A percentile compares a stretch with the other conserved stretches of the same genome.
phyloP scores from a whole-genome alignment of 1,140 invertebrate genomes.

The Bombus balteatus region DNA sequence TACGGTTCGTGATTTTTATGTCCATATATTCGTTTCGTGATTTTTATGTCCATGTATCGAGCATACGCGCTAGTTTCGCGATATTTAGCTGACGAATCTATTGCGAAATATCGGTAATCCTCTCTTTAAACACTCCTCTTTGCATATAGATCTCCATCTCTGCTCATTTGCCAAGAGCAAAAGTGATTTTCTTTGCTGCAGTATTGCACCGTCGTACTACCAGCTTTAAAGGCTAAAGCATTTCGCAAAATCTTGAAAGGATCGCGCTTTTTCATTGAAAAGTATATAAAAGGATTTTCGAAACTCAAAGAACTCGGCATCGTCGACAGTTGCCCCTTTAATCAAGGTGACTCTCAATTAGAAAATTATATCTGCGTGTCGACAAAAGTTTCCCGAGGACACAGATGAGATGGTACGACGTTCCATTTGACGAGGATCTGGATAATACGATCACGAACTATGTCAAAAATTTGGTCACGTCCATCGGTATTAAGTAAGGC shows the following conservation, averaged over 20 bases:
- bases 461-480: not conserved
- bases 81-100: not conserved
- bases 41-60: not conserved
- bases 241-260: not conserved
- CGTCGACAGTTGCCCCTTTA: not conserved
- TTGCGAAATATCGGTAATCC: not conserved
- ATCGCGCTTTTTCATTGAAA: not conserved
- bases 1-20: too few relatives aligned
- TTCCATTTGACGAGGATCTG: not conserved
- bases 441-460: not conserved
- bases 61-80: not conserved
- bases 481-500: constrained; percentile 9
- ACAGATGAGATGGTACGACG: not conserved
- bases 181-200: not conserved
- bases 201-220: not conserved
- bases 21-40: not conserved
- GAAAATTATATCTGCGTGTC: not conserved
- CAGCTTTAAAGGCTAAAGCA: not conserved
- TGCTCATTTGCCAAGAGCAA: not conserved
- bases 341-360: constrained; percentile 23
- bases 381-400: constrained; percentile 2
- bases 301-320: not conserved
- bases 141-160: not conserved
- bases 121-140: not conserved
- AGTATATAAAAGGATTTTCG: not conserved